Base-by-base conservation (phyloP, 1,140 invertebrate species). In the Sinella curviseta region DNA sequence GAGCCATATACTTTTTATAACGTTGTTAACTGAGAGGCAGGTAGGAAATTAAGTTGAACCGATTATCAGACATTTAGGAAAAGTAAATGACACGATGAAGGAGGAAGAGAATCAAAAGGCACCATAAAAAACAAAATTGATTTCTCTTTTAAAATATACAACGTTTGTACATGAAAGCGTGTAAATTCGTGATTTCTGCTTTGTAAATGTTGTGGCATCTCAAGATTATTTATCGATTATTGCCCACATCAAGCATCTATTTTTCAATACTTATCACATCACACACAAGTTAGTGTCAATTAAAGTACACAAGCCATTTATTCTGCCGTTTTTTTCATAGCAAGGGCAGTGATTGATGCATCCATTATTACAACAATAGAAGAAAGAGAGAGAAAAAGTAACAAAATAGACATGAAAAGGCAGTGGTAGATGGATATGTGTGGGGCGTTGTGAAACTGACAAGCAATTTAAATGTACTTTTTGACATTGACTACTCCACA, bases 161-260 rank as follows among this genome's bases (percentile, higher is more conserved):
- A 60, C 57, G 3, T 16, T n/a, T 60, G 39, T 20, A 48, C 39
- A 12, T 48, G 39, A 12, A 48, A 12, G 39, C 39, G 8, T 12
- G 8, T 12, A 14, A 17, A 12, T 65, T 4, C 26, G 24, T 65
- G 57, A 65, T 65, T 8, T 26, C 16, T 70, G 55, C 55, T 70
- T 70, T 70, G 65, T 70, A 70, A 70, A 70, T 70, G 65, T 70
- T 70, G 65, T 70, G 65, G 65, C 65, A 70, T 3, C 31, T 31
- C 1, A 70, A 70, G 65, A 70, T 70, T 70, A 33, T 33, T 70
- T 30, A 17, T 70, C 31, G 65, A 70, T 70, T 70, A 33, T 30
- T 30, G 14, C 65, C 39, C 39, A 48, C 39, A 48, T 48, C 39
- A 48, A 20, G 8, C 39, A 48, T 48, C 39, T 48, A 48, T 31